Base-by-base conservation (phyloP, 1,140 invertebrate species). In the Gryllus bimaculatus region DNA sequence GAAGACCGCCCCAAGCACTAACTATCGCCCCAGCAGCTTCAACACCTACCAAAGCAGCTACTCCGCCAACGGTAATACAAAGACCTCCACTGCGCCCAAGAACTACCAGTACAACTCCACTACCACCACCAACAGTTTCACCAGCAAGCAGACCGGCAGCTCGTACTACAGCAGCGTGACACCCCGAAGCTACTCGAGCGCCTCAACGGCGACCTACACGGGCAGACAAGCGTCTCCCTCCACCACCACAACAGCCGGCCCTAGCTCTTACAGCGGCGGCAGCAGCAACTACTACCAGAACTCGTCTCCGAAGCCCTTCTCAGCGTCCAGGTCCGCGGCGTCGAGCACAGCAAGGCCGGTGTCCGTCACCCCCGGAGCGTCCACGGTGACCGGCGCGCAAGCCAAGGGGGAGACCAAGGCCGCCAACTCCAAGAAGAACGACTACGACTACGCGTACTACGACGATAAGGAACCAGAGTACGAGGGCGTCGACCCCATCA, bases 381-480 rank as follows among this genome's bases (percentile, higher is more conserved):
- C 76, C 18, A 48, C 76, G 12, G 76, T 54, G 76, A 49, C 8
- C 8, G 10, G 39, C 12, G 47, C n/a, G 20, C 15, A 48, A 13
- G 47, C 20, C 0, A 77, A 77, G n/a, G 48, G 8, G 0, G 47
- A 15, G 12, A 47, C 48, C 76, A 77, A 77, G 0, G 48, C 5
- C 48, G 39, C 18, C 12, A 21, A 7, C 48, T 39, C 26, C 26
- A 77, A 77, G n/a, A 77, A 77, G 20, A 13, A 15, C 20, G 39
- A 26, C 79, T 80, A 80, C 74, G 80, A 80, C 48, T 80, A 80
- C 74, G 80, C 80, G 20, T 80, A 80, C 48, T 80, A 80, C 66
- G 80, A 78, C 48, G 77, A 74, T 13, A 48, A 49, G 13, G 75
- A 78, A 8, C 75, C 77, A 6, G 80, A 80, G 47, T 80, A 80